Conservation (phyloP, 2,888 invertebrate genomes). For the Hypolimnas misippus region DNA sequence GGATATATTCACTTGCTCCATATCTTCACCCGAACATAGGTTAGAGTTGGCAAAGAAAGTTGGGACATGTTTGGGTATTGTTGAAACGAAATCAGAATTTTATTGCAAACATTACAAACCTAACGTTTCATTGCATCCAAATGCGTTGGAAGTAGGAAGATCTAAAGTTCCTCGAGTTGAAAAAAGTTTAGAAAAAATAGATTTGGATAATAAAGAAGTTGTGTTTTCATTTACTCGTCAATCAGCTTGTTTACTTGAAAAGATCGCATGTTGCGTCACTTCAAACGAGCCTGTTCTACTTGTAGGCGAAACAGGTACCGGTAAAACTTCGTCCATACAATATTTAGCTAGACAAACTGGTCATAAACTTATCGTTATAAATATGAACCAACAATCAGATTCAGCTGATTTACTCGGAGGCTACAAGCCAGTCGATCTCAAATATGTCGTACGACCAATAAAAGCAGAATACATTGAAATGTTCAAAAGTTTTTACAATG, state of each 20-base stretch:
- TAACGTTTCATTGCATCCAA: constrained; percentile 83
- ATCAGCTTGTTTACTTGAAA: constrained; percentile 92
- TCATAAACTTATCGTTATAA: constrained; percentile 95
- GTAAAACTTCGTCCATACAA: constrained; percentile 98
- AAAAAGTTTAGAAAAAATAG: constrained; percentile 65
- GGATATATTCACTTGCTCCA: constrained; percentile 94
- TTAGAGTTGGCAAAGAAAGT: constrained; percentile 88
- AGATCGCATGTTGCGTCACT: constrained; percentile 92
- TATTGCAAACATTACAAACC: constrained; percentile 92
- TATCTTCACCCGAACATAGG: constrained; percentile 86
- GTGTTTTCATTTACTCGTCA: constrained; percentile 93
- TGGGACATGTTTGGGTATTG: constrained; percentile 91
- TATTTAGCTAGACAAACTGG: constrained; percentile 93
- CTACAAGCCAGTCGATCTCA: constrained; percentile 97
- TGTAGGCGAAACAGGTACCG: constrained; percentile 99
- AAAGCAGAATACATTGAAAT: constrained; percentile 92
- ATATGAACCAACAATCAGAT: constrained; percentile 99
- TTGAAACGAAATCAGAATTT: constrained; percentile 91
- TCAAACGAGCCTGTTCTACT: constrained; percentile 95
- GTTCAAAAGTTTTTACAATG: constrained; percentile 90
- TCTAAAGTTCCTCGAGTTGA: constrained; percentile 79
- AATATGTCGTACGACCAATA: constrained; percentile 91
- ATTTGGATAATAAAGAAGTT: constrained; percentile 69
- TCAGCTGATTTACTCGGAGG: constrained; percentile 98
- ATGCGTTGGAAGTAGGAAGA: constrained; percentile 88